phyloP scores from a whole-genome alignment of 1,140 invertebrate species.

The Aradophagus sp. region DNA sequence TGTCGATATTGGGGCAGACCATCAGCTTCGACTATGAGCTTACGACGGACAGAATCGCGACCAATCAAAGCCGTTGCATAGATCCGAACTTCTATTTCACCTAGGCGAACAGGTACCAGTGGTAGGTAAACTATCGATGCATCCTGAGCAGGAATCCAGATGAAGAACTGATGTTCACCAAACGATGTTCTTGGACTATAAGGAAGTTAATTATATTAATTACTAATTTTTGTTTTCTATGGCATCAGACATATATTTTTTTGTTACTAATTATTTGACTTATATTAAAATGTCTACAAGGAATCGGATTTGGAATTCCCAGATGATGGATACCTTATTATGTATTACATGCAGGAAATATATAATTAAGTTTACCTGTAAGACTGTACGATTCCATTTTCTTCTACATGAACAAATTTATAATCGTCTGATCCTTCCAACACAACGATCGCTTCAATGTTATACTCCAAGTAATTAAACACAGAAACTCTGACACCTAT shows the following conservation, averaged over 20 bases:
- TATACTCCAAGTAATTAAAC: slow-evolving; percentile 92
- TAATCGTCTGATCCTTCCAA: slow-evolving; percentile 88
- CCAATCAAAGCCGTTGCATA: slow-evolving; percentile 91
- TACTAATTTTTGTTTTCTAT: too few species aligned
- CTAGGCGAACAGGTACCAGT: slow-evolving; percentile 88
- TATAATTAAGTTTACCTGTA: slow-evolving; percentile 74
- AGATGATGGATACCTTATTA: too few species aligned
- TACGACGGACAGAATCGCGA: slow-evolving; percentile 83
- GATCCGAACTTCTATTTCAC: slow-evolving; percentile 86
- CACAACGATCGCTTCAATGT: slow-evolving; percentile 90
- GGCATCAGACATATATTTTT: too few species aligned
- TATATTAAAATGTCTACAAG: too few species aligned
- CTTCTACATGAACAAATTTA: slow-evolving; percentile 95
- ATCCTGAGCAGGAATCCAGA: slow-evolving; percentile 89
- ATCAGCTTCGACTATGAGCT: slow-evolving; percentile 89
- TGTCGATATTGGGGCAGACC: slow-evolving; percentile 93
- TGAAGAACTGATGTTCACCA: slow-evolving; percentile 95
- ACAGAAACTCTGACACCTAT: slow-evolving; percentile 93
- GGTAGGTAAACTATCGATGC: slow-evolving; percentile 90
- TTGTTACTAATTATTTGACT: too few species aligned
- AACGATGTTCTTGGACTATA: slow-evolving; percentile 85
- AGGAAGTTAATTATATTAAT: slow-evolving; percentile 1
- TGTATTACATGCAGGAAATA: too few species aligned
- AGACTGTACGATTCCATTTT: slow-evolving; percentile 88
- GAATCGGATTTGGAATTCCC: too few species aligned